Evolutionary conservation across 2,113 vertebrate species (phyloP), one percentile per base, ranked within the genome.

Genomic region (Oreochromis spilurus): DNA sequence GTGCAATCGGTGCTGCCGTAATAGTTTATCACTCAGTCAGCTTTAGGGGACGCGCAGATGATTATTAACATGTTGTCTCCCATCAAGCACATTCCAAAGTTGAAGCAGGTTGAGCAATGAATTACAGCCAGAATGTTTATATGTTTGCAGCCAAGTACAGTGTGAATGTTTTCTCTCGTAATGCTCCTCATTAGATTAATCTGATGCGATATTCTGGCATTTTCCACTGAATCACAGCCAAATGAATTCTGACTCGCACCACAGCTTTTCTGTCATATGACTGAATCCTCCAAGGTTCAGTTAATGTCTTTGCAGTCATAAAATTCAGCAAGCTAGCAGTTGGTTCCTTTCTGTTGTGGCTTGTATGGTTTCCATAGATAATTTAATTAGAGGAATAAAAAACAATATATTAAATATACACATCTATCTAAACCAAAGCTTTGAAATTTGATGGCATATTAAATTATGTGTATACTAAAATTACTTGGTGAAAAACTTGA

Each of bases 121-220:
- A 84, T 87, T 89, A 78, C 50, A 54, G 72, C 79, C 55, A 82
- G 50, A 72, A 72, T 84, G 65, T 89, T 85, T 81, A 87, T 72
- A 38, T 52, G 34, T 86, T 90, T 85, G 81, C 77, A 88, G 87
- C 83, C 82, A 79, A 87, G 81, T 85, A 78, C 58, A 79, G 79
- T 88, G 57, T 45, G 60, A 80, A 88, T 89, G 88, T 87, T 92
- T 92, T 87, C 14, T 83, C 79, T 84, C 48, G 38, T 89, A 91
- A 88, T 90, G 83, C 83, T 89, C 81, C 84, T 93, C 87, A 88
- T 93, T 91, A 90, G 75, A 85, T 91, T 85, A 88, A 88, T 88
- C 77, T 53, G 60, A 88, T 91, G 87, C 3, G 50, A 92, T 87
- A 83, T 86, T 82, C 70, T 81, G 87, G 78, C 83, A 54, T 94